These are phyloP conservation scores for Accipiter virgatus DNA, from an alignment of 2,113 vertebrate genomes.

Conservation along the genomic window DNA sequence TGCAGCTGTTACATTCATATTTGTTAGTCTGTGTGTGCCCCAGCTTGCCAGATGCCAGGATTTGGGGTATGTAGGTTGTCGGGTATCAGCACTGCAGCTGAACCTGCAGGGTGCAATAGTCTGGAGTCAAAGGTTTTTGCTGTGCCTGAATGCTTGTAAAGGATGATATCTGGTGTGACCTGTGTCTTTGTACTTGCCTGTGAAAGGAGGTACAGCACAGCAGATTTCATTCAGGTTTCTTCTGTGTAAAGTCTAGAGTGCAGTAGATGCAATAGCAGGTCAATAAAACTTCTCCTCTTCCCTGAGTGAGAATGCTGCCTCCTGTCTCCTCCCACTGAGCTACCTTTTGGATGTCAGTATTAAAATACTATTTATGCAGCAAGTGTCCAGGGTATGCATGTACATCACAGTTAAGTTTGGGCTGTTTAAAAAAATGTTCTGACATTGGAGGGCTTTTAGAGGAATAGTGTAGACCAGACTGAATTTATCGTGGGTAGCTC, in stretches of 20 bases:
- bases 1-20: background rate
- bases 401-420: background rate
- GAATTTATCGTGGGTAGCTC: background rate
- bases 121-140: background rate
- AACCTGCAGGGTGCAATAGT: background rate
- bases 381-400: background rate
- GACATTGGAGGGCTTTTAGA: background rate
- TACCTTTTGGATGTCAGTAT: background rate
- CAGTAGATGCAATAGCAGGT: background rate
- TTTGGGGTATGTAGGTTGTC: background rate
- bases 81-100: background rate
- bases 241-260: background rate
- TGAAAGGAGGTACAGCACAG: background rate
- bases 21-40: background rate
- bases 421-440: background rate
- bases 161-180: background rate
- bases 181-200: background rate
- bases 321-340: background rate
- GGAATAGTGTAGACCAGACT: background rate
- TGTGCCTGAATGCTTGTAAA: background rate
- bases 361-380: background rate
- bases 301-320: background rate
- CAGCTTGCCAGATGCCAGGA: background rate
- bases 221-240: background rate
- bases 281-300: background rate